A percentile compares a stretch with the other conserved stretches of the same genome.
Conservation (phyloP, 2,797 vertebrate genomes). For the Rhincodon typus region DNA sequence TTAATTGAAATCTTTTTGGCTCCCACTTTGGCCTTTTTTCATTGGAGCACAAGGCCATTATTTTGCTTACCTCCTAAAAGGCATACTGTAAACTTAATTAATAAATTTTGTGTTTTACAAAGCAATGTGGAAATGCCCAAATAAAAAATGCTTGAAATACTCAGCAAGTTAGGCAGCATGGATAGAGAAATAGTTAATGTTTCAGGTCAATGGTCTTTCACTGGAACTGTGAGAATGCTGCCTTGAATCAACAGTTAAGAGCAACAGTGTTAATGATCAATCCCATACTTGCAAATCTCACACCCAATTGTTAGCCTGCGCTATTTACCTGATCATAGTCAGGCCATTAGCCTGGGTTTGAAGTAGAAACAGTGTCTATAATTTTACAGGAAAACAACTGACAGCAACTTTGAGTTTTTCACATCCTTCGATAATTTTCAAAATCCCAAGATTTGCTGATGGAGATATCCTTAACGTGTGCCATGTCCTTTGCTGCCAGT, state of each 20-base stretch:
- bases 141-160: not conserved
- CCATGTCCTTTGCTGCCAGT: too few species aligned
- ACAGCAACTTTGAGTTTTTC: too few species aligned
- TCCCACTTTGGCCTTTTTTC: not conserved
- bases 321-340: not conserved
- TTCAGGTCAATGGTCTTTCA: not conserved
- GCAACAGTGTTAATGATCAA: not conserved
- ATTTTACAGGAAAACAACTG: too few species aligned
- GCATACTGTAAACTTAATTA: not conserved
- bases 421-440: too few species aligned
- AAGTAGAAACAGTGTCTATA: too few species aligned
- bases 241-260: not conserved
- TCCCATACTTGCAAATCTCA: not conserved
- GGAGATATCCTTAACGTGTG: too few species aligned
- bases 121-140: not conserved
- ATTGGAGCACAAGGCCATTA: not conserved
- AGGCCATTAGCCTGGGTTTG: not conserved
- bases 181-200: not conserved
- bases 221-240: not conserved
- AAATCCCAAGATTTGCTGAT: too few species aligned
- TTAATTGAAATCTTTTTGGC: not conserved
- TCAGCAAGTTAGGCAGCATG: not conserved
- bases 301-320: not conserved
- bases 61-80: not conserved
- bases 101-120: not conserved